Evolutionary conservation across 2,797 vertebrate species (phyloP), one percentile per base, ranked within the genome.

Genomic region (Phataginus tricuspis): DNA sequence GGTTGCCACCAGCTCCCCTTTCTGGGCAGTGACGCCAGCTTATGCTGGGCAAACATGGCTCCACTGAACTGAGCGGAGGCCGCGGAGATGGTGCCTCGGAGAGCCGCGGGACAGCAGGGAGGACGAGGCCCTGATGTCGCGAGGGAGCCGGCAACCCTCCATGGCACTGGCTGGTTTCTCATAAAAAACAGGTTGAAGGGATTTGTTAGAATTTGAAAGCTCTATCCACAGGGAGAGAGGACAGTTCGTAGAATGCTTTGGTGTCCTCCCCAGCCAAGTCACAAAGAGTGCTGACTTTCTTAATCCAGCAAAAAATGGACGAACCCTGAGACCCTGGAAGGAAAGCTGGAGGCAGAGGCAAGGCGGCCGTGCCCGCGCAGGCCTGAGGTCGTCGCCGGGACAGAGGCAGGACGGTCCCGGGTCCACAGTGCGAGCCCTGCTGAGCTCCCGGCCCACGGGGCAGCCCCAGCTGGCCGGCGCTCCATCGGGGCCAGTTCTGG

Each of bases 61-160:
- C 19, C 29, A 25, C 29, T 9, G 29, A 39, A 15, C 77, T 0
- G 0, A 31, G 12, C 7, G 0, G 53, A 13, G 49, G 18, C 79
- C 2, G 39, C n/a, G 5, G 27, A 13, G 59, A 5, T 0, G 5
- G 21, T 2, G 1, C 42, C 29, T 27, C 64, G 2, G n/a, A 34
- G 53, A 39, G 18, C 7, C 59, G 0, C 0, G 27, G 2, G 21
- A 23, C 3, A 2, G 37, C 4, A 2, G 0, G 0, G 2, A 63
- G 45, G 45, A 18, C 1, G 3, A 18, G 31, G 27, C 7, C 5
- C n/a, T 8, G 8, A 0, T 2, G 7, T 27, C 0, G 4, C 21
- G 25, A n/a, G 27, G 25, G 25, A 5, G 19, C 1, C 2, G 53
- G 39, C 21, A 49, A 21, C 23, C 53, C 31, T 49, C 31, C 1